phyloP scores from a whole-genome alignment of 2,888 invertebrate genomes.

The Octodonta nipae region DNA sequence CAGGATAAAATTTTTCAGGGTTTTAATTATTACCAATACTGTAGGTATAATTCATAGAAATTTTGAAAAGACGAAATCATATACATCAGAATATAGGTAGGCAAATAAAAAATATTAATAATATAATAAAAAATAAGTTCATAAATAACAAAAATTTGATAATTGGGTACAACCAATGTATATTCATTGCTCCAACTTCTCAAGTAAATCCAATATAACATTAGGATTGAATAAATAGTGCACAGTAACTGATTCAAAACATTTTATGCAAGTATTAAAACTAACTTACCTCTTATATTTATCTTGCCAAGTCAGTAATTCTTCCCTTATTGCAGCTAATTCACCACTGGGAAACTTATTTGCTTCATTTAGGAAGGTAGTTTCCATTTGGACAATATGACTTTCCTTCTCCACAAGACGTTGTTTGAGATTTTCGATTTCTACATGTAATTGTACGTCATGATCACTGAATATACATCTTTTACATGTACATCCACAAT shows the following conservation, averaged over 20 bases:
- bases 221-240: background rate
- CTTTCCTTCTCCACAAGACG: constrained; percentile 67
- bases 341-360: constrained; percentile 47
- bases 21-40: too few species aligned
- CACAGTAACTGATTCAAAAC: background rate
- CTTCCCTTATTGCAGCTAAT: constrained; percentile 66
- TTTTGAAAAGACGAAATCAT: too few species aligned
- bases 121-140: constrained; percentile 4
- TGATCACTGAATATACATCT: constrained; percentile 36
- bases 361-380: constrained; percentile 64
- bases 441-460: constrained; percentile 65
- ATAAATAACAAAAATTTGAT: too few species aligned
- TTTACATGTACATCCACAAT: constrained; percentile 48
- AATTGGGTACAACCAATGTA: too few species aligned
- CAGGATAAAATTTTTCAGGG: too few species aligned
- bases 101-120: too few species aligned
- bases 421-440: constrained; percentile 76
- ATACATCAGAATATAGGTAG: too few species aligned
- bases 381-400: constrained; percentile 76
- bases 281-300: constrained; percentile 71
- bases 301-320: constrained; percentile 77
- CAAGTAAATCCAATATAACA: too few species aligned
- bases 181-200: too few species aligned
- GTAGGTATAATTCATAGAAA: too few species aligned
- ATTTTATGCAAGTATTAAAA: background rate